Percentiles rank a stretch among this genome's conserved stretches.
These are phyloP conservation scores for Euzophera pinguis DNA, from an alignment of 2,888 invertebrate genomes.

Conservation along the genomic window DNA sequence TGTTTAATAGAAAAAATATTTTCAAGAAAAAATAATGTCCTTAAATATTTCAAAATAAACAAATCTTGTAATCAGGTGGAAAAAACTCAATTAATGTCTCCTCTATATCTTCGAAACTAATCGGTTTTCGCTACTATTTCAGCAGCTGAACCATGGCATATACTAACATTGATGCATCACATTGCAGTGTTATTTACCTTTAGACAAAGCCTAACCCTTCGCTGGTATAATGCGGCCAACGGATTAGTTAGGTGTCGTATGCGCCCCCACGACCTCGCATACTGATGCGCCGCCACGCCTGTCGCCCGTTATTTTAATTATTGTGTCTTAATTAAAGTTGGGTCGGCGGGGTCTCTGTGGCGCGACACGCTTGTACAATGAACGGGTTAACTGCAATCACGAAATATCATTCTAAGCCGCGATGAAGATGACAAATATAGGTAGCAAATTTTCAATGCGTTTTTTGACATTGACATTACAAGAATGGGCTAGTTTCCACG, in stretches of 20 bases:
- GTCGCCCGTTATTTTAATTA: slow-evolving; percentile 68
- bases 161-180: not conserved
- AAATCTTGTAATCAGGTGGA: no score
- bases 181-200: slow-evolving; percentile 1
- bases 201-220: slow-evolving; percentile 3
- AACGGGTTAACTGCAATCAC: slow-evolving; percentile 1
- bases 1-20: no score
- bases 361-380: slow-evolving; percentile 18
- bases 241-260: slow-evolving; percentile 51
- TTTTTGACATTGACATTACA: no score
- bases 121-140: no score
- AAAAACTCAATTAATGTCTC: no score
- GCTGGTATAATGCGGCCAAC: slow-evolving; percentile 21
- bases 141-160: not conserved
- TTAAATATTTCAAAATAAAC: no score
- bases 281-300: slow-evolving; percentile 50
- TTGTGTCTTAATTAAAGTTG: slow-evolving; percentile 67
- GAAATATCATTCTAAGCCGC: not conserved
- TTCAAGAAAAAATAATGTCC: no score
- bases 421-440: no score
- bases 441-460: no score
- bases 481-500: no score
- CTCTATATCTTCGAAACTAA: no score
- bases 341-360: slow-evolving; percentile 22
- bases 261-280: slow-evolving; percentile 60